Conservation (phyloP, 2,888 invertebrate genomes). For the Epinotia demarniana region DNA sequence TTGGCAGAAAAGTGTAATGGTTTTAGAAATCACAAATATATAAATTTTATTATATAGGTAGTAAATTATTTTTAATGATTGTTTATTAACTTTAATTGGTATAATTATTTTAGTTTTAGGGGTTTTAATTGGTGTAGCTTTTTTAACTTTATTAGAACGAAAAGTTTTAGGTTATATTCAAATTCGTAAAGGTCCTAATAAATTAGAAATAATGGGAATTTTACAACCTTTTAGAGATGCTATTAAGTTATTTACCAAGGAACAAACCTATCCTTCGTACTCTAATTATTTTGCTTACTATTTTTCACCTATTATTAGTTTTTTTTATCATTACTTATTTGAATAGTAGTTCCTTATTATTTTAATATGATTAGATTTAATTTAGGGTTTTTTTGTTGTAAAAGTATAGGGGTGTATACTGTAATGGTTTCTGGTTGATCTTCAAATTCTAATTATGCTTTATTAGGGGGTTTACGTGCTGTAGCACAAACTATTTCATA, state of each 20-base stretch:
- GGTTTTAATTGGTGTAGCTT: slow-evolving; percentile 86
- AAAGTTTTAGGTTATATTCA: slow-evolving; percentile 89
- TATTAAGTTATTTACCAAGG: slow-evolving; percentile 89
- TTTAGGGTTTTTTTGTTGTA: slow-evolving; percentile 86
- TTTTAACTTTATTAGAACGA: no score
- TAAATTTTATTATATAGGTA: slow-evolving; percentile 82
- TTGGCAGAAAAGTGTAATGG: slow-evolving; percentile 89
- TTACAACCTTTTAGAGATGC: slow-evolving; percentile 90
- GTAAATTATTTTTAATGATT: slow-evolving; percentile 80
- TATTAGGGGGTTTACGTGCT: slow-evolving; percentile 87
- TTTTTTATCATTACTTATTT: slow-evolving; percentile 85
- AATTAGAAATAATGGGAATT: slow-evolving; percentile 86
- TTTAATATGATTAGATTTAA: slow-evolving; percentile 82
- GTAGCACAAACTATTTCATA: slow-evolving; percentile 91
- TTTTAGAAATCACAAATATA: slow-evolving; percentile 88
- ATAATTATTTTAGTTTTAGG: slow-evolving; percentile 84
- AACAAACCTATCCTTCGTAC: slow-evolving; percentile 82
- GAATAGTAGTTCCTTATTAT: slow-evolving; percentile 84
- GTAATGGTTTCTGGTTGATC: slow-evolving; percentile 88
- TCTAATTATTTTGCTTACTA: slow-evolving; percentile 87
- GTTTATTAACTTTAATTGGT: slow-evolving; percentile 70
- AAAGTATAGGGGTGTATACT: no score
- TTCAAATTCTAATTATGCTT: slow-evolving; percentile 89
- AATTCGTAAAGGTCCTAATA: slow-evolving; percentile 90
- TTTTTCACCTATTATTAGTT: slow-evolving; percentile 85